phyloP scores from a whole-genome alignment of 1,140 invertebrate genomes.

The Berghia stephanieae region DNA sequence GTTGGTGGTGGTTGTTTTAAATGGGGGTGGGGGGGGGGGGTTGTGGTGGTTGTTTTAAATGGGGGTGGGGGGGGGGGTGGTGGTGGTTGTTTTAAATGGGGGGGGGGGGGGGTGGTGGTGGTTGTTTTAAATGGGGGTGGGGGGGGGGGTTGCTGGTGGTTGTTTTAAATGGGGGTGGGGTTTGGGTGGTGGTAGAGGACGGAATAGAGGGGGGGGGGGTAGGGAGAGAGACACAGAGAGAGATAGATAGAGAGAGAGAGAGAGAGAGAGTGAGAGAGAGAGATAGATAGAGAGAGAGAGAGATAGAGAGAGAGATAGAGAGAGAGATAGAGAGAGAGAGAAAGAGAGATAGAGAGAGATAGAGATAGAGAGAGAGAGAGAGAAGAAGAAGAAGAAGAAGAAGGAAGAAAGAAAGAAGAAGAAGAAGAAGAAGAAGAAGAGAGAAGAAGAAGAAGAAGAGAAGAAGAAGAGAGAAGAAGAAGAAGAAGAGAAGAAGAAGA shows the following conservation, averaged over 20 bases:
- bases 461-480: background rate
- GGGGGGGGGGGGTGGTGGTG: background rate
- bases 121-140: background rate
- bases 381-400: background rate
- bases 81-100: background rate
- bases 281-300: too few relatives aligned
- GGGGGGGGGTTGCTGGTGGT: background rate
- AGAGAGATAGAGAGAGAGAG: too few relatives aligned
- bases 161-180: background rate
- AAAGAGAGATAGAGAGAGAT: too few relatives aligned
- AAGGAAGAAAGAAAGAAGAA: background rate
- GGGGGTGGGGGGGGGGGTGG: background rate
- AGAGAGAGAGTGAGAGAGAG: too few relatives aligned
- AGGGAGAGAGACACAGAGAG: constrained; percentile 9
- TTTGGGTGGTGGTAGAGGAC: background rate
- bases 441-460: background rate
- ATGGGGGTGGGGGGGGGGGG: too few relatives aligned
- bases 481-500: background rate
- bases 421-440: background rate
- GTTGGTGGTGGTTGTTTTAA: too few relatives aligned
- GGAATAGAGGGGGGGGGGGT: background rate
- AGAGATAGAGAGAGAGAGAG: too few relatives aligned
- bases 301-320: too few relatives aligned
- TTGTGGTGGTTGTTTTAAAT: background rate
- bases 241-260: too few relatives aligned